Base-by-base conservation (phyloP, 2,888 invertebrate genomes). In the Orgyia antiqua region DNA sequence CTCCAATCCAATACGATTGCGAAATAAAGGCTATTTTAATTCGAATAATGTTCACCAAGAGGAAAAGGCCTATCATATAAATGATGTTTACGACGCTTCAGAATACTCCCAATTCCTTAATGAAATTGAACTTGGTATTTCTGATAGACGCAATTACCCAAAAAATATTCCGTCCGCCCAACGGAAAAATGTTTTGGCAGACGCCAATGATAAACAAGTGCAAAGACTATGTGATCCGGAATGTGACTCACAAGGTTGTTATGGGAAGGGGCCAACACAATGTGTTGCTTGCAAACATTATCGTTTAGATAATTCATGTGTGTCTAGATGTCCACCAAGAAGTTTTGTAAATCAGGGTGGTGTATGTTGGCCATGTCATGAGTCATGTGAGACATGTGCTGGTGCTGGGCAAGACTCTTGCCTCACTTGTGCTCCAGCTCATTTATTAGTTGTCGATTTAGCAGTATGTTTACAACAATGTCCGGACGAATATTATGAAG, bases 341-440 rank as follows among this genome's bases (percentile, higher is more conserved):
- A 94, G 94, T 60, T 95, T 93, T 58, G 92, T 93, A 2, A 93
- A 94, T 63, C 91, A 92, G 52, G 92, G 93, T 21, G 93, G 92
- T 10, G 90, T 92, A 11, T 96, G 96, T 60, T 93, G 93, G 89
- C 93, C 93, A 0, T 96, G 96, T 50, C 95, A 96, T 63, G 94
- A 95, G 58, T 94, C 94, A 1, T 96, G 96, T 61, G 93, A 94
- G 66, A 94, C 94, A 10, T 96, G 96, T 65, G 94, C 93, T 7
- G 96, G 95, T 6, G 92, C 95, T 4, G 94, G 94, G 6, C 94
- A 94, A 66, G 94, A 94, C 63, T 94, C 94, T 29, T 96, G 96
- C 56, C 80, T 95, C 4, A 92, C 93, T 7, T 96, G 96, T 67
- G 93, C 94, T 0, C 93, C 94, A 0, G 94, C 93, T 25, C 94